Conservation (phyloP, 2,888 invertebrate species). For the Drosophila ezoana region DNA sequence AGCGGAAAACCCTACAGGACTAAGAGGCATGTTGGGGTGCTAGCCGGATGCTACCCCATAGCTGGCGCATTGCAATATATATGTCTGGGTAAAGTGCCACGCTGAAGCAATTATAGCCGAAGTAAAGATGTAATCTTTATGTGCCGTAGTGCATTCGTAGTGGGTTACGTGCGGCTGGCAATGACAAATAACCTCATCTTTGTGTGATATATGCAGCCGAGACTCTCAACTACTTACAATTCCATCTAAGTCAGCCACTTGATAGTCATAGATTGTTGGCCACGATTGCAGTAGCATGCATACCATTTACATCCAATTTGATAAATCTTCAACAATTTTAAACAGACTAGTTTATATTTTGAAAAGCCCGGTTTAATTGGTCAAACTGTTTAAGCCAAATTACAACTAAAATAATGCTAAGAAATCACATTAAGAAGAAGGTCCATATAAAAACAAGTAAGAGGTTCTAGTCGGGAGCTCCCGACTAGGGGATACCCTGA, state of each 20-base stretch:
- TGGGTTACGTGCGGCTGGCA: constrained; percentile 49
- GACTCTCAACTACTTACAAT: background rate
- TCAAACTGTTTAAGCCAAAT: no score
- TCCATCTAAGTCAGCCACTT: background rate
- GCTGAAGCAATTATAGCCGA: constrained; percentile 70
- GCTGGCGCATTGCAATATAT: constrained; percentile 50
- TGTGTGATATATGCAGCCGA: constrained; percentile 22
- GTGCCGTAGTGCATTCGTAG: constrained; percentile 26
- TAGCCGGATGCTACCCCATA: constrained; percentile 18
- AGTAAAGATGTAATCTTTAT: constrained; percentile 71
- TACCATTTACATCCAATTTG: background rate
- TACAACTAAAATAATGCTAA: no score
- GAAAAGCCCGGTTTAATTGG: no score
- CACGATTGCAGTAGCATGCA: background rate
- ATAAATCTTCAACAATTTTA: background rate
- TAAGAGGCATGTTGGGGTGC: constrained; percentile 1
- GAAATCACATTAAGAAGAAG: no score
- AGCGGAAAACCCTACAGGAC: constrained; percentile 64
- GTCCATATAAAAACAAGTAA: no score
- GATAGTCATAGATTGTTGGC: constrained; percentile 16
- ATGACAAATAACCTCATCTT: constrained; percentile 64
- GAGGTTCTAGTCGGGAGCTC: no score
- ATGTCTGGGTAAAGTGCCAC: constrained; percentile 60
- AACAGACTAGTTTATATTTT: no score
- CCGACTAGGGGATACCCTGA: no score